phyloP scores from a whole-genome alignment of 2,888 invertebrate species.

The Eupithecia dodoneata region DNA sequence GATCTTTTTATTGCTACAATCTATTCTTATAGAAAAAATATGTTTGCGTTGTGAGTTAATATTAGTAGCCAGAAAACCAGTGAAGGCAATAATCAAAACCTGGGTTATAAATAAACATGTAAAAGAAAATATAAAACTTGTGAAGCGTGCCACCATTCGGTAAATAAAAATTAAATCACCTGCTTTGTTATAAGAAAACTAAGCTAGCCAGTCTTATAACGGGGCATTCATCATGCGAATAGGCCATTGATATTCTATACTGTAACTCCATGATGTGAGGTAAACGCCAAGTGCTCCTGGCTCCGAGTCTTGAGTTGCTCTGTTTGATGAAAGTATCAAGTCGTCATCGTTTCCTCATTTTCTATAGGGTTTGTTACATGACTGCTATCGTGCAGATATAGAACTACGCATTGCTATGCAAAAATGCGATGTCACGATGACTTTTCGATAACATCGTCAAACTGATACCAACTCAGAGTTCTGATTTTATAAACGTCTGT shows the following conservation, averaged over 20 bases:
- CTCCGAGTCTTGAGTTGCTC: neutral
- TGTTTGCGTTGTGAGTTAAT: neutral
- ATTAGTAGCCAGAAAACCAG: neutral
- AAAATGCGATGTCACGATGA: neutral
- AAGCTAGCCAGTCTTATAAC: neutral
- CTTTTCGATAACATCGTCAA: neutral
- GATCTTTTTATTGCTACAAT: too few species aligned
- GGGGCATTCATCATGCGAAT: slow-evolving; percentile 3
- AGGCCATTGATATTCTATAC: neutral
- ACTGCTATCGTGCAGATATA: neutral
- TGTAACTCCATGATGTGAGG: neutral
- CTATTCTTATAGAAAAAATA: too few species aligned
- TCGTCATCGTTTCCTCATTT: neutral
- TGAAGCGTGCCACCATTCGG: neutral
- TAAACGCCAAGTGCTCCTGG: neutral
- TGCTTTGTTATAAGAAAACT: neutral
- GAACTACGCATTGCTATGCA: neutral
- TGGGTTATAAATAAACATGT: neutral
- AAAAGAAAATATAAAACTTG: neutral
- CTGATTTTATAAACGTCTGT: neutral
- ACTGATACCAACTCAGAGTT: neutral
- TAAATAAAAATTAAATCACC: neutral
- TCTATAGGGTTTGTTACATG: neutral
- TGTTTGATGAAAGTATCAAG: neutral
- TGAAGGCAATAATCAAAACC: neutral